Conservation (phyloP, 2,888 invertebrate species). For the Cenopis cana region DNA sequence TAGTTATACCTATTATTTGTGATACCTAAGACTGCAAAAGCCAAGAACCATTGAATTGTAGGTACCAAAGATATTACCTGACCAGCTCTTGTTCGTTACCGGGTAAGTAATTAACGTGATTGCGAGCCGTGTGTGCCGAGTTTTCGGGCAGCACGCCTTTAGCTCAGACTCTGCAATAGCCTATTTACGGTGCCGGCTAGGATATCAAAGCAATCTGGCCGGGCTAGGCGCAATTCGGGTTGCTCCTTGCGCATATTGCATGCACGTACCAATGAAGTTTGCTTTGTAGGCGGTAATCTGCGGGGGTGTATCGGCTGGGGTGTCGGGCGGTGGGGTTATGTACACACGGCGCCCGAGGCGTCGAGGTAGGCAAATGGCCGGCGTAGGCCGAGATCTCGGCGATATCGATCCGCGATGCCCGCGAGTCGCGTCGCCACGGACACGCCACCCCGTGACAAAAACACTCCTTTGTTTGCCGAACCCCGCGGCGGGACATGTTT, state of each 20-base stretch:
- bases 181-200: conserved; percentile 65
- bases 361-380: conserved; percentile 85
- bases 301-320: conserved; percentile 78
- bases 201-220: conserved; percentile 80
- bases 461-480: conserved; percentile 80
- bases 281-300: conserved; percentile 85
- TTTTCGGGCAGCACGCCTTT: conserved; percentile 63
- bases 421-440: conserved; percentile 74
- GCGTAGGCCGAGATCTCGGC: conserved; percentile 83
- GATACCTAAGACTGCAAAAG: conserved; percentile 7
- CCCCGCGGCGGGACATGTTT: conserved; percentile 50
- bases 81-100: conserved; percentile 53
- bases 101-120: conserved; percentile 73
- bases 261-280: conserved; percentile 85
- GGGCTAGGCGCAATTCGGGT: conserved; percentile 75
- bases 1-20: too few species aligned
- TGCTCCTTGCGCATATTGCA: conserved; percentile 84
- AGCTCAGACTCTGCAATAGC: conserved; percentile 70
- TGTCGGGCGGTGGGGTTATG: conserved; percentile 80
- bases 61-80: conserved; percentile 51
- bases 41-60: conserved; percentile 26
- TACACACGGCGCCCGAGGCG: conserved; percentile 83
- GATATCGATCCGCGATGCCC: conserved; percentile 80
- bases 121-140: conserved; percentile 59
- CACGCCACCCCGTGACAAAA: conserved; percentile 80